Conservation (phyloP, 2,113 vertebrate species). For the Morone saxatilis region DNA sequence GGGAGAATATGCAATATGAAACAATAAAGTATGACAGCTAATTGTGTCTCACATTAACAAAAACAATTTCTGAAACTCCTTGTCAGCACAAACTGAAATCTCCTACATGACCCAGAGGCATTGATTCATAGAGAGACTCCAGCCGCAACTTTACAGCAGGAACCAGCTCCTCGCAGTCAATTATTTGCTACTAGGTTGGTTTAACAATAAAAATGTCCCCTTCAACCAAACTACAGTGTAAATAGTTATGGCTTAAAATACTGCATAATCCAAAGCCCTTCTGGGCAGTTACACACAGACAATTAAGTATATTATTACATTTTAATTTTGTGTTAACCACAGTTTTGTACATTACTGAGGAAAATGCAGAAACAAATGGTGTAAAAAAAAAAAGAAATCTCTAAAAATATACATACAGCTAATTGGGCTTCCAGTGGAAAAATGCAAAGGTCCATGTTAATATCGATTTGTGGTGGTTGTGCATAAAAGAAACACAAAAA, state of each 20-base stretch:
- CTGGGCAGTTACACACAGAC: too few relatives aligned
- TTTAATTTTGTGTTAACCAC: too few relatives aligned
- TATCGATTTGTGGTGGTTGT: neutral
- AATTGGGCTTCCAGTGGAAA: slow-evolving; percentile 4
- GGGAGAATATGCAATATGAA: neutral
- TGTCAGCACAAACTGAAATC: neutral
- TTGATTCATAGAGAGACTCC: neutral
- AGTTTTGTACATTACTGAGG: neutral
- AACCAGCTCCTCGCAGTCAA: too few relatives aligned
- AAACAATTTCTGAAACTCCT: neutral
- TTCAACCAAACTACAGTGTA: neutral
- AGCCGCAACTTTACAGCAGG: too few relatives aligned
- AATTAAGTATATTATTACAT: too few relatives aligned
- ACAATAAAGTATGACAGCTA: neutral
- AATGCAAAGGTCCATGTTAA: neutral
- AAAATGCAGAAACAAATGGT: neutral
- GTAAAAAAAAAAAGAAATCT: too few relatives aligned
- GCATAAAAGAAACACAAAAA: neutral
- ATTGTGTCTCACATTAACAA: neutral
- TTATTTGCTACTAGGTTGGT: neutral
- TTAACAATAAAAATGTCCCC: neutral
- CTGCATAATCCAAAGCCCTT: too few relatives aligned
- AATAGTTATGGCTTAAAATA: neutral
- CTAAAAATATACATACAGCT: neutral
- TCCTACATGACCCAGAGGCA: neutral